phyloP scores from a whole-genome alignment of 2,113 vertebrate species.

The Circaetus cinerascens region DNA sequence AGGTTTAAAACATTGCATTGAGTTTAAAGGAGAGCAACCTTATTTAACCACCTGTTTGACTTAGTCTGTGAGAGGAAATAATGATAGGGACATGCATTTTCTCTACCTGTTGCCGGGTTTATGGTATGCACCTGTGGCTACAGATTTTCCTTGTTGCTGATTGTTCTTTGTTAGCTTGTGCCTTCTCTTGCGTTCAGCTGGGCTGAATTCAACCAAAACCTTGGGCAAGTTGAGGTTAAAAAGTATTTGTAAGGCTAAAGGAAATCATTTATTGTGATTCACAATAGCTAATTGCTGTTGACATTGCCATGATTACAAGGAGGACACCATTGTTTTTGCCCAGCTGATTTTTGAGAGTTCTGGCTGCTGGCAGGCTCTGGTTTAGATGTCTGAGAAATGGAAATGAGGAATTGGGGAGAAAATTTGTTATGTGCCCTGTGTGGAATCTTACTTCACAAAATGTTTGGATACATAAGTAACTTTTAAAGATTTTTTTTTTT shows the following conservation, averaged over 20 bases:
- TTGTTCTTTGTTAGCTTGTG: background rate
- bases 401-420: background rate
- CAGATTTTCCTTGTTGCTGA: background rate
- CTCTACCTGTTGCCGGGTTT: background rate
- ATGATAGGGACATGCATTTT: background rate
- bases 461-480: background rate
- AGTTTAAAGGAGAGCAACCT: background rate
- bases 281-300: background rate
- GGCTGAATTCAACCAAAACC: background rate
- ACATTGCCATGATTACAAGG: background rate
- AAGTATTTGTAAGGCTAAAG: background rate
- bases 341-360: background rate
- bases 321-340: background rate
- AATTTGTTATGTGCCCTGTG: background rate
- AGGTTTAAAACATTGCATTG: background rate
- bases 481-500: background rate
- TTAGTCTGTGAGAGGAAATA: background rate
- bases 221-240: background rate
- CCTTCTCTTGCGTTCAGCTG: background rate
- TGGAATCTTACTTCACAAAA: background rate
- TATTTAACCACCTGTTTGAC: background rate
- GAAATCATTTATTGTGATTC: background rate
- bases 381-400: background rate
- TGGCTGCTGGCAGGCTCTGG: background rate
- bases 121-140: background rate